Percentiles rank a stretch among this genome's conserved stretches.
These are phyloP conservation scores for Mythimna pallens DNA, from an alignment of 2,888 invertebrate genomes.

Conservation along the genomic window DNA sequence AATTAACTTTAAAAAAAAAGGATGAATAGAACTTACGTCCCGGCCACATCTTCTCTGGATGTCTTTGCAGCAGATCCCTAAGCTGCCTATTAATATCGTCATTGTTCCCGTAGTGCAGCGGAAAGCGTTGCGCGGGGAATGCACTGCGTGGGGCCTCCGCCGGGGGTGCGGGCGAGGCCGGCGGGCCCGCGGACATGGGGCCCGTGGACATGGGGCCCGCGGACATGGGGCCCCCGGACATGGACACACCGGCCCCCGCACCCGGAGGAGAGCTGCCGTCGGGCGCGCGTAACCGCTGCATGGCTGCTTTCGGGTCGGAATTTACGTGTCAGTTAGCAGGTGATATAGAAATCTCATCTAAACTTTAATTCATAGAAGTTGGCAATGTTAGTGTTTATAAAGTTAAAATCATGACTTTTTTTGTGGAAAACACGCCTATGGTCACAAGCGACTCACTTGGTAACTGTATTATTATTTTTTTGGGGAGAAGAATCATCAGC, in stretches of 20 bases:
- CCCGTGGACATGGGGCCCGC: slow-evolving; percentile 63
- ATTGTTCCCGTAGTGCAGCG: slow-evolving; percentile 86
- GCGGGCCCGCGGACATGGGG: slow-evolving; percentile 52
- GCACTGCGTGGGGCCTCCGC: slow-evolving; percentile 82
- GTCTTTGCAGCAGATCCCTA: slow-evolving; percentile 94
- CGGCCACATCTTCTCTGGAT: slow-evolving; percentile 92
- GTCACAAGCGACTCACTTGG: no score
- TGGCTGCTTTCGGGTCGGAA: slow-evolving; percentile 80
- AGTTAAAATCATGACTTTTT: no score
- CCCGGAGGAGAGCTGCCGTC: slow-evolving; percentile 74
- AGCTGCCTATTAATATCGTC: slow-evolving; percentile 93
- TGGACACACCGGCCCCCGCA: slow-evolving; percentile 65
- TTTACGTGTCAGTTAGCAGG: slow-evolving; percentile 50
- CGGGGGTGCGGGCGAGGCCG: slow-evolving; percentile 70
- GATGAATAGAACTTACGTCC: slow-evolving; percentile 79
- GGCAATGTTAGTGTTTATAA: no score
- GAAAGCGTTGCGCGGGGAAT: slow-evolving; percentile 87
- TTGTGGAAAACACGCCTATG: no score
- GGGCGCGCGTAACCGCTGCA: slow-evolving; percentile 85
- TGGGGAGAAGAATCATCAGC: no score
- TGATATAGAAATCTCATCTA: not conserved
- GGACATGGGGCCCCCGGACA: slow-evolving; percentile 65
- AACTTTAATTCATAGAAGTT: not conserved
- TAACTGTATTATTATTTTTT: no score
- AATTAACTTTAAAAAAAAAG: not conserved